phyloP scores from a whole-genome alignment of 1,140 invertebrate species.

The Magallana gigas region DNA sequence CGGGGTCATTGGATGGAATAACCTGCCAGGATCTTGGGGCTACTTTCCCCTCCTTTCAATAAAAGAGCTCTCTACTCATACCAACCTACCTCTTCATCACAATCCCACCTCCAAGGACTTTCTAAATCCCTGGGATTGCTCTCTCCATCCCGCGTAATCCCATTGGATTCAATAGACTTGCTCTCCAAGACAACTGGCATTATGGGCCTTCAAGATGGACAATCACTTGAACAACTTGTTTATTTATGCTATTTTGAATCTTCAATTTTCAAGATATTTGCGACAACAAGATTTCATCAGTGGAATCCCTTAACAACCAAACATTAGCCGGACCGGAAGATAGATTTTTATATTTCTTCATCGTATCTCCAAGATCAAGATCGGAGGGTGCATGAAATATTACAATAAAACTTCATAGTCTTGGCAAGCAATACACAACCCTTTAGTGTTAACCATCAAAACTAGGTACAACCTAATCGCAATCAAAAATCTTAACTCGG shows the following conservation, averaged over 20 bases:
- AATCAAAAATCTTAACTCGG: slow-evolving; percentile 25
- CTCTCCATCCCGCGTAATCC: background rate
- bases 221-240: no score
- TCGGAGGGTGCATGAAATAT: background rate
- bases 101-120: background rate
- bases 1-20: background rate
- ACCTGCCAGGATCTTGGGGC: no score
- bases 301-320: slow-evolving; percentile 27
- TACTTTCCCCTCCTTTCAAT: background rate
- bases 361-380: background rate
- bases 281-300: background rate
- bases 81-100: background rate
- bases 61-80: background rate
- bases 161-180: background rate
- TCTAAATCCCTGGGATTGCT: background rate
- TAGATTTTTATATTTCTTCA: background rate
- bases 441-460: background rate
- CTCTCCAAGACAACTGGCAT: background rate
- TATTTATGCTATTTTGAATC: slow-evolving; percentile 1
- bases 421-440: slow-evolving; percentile 1
- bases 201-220: background rate
- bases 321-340: background rate
- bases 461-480: background rate
- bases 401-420: background rate
- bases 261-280: background rate